Evolutionary conservation across 2,797 vertebrate species (phyloP).

Genomic region (Rhinogobio ventralis): DNA sequence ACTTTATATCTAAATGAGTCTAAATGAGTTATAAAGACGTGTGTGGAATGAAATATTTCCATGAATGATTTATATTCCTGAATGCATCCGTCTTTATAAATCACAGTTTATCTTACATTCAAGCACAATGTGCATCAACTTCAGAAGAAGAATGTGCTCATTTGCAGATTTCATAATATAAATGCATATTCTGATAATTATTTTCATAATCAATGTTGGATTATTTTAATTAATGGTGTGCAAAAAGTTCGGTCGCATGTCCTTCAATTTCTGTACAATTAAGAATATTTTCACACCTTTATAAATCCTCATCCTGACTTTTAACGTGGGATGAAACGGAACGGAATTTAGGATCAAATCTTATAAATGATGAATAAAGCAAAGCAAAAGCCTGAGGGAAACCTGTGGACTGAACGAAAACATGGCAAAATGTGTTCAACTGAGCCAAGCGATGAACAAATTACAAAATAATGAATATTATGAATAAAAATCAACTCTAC

Average conservation of each 20-base stretch:
- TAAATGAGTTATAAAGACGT: not conserved
- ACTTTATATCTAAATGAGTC: not conserved
- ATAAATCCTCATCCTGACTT: too few relatives aligned
- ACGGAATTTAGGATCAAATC: too few relatives aligned
- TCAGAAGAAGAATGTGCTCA: too few relatives aligned
- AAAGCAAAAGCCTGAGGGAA: not conserved
- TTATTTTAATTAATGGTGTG: not conserved
- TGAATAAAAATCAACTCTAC: too few relatives aligned
- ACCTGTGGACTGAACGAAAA: not conserved
- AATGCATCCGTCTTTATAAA: not conserved
- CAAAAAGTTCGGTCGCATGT: not conserved
- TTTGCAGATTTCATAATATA: too few relatives aligned
- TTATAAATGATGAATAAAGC: not conserved
- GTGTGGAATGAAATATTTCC: not conserved
- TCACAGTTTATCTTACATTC: too few relatives aligned
- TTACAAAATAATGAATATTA: not conserved
- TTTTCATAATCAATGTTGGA: not conserved
- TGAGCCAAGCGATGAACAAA: not conserved
- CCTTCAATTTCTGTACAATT: not conserved
- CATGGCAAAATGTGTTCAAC: too few relatives aligned
- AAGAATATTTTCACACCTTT: too few relatives aligned
- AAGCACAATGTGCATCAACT: too few relatives aligned
- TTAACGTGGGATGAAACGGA: too few relatives aligned
- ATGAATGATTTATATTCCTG: not conserved
- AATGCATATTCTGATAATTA: too few relatives aligned